Percentiles rank a stretch among this genome's conserved stretches.
phyloP scores from a whole-genome alignment of 2,888 invertebrate species.

The Helicoverpa assulta region DNA sequence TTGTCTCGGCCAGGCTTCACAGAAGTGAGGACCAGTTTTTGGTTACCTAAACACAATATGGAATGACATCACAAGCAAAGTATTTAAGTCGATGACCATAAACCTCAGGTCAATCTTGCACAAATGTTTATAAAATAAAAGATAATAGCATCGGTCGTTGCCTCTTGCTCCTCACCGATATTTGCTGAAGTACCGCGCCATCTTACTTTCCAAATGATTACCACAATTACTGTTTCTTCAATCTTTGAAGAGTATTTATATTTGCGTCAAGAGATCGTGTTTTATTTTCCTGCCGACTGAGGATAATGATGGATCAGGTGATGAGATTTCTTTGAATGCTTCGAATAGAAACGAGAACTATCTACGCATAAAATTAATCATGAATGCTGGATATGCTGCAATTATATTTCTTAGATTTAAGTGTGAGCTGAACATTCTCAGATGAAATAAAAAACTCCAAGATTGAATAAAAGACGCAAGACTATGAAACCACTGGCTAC shows the following conservation, averaged over 20 bases:
- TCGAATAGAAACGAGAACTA: background rate
- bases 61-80: conserved; percentile 16
- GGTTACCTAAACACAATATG: background rate
- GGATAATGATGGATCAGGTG: background rate
- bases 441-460: no score
- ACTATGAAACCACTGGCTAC: no score
- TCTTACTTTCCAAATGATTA: conserved; percentile 60
- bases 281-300: background rate
- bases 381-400: no score
- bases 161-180: conserved; percentile 21
- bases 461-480: no score
- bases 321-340: background rate
- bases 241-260: conserved; percentile 29
- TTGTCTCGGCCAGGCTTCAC: no score
- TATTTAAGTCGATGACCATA: conserved; percentile 30
- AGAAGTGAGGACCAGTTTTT: conserved; percentile 5
- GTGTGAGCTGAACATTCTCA: no score
- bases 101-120: conserved; percentile 23
- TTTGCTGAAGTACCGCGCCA: conserved; percentile 11
- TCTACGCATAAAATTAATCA: no score
- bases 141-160: conserved; percentile 20
- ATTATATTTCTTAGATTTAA: no score
- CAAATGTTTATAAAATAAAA: conserved; percentile 47
- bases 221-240: conserved; percentile 46
- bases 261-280: conserved; percentile 28